Evolutionary conservation across 1,140 invertebrate genomes (phyloP), one percentile per base, ranked within the genome.

Genomic region (Orchesella cincta): DNA sequence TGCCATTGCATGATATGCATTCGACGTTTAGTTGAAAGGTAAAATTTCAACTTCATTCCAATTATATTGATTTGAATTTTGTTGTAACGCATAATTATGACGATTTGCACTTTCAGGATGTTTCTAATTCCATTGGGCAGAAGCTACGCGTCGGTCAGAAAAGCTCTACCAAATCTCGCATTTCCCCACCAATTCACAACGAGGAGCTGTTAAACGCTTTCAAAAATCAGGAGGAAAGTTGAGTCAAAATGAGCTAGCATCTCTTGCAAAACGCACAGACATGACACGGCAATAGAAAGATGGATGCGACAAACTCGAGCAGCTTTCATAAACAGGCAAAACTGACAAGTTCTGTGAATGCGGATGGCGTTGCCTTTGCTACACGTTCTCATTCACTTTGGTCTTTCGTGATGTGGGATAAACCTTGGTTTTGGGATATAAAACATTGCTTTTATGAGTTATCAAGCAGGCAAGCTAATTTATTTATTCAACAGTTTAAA

Each of bases 341-440:
- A 93, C 16, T 94, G 92, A 14, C 87, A 97, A 97, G 85, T 97
- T 97, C 85, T 93, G 92, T 83, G 95, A 97, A 87, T 94, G 92
- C 81, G 91, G 91, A 78, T 98, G 95, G 95, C 87, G 94, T 80
- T 95, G 92, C 85, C 86, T 91, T 1, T 98, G 96, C 87, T 98
- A 98, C 86, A 85, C 90, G 8, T 91, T 89, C 84, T 92, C 91
- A 70, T 97, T 97, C 85, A 86, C 90, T 20, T 97, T 92, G 87
- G 96, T 96, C 18, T 81, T 94, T 90, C 82, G 88, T 93, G 77
- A 86, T 98, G 33, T 97, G 94, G 93, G 91, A 96, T 85, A 98
- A 98, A 87, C 89, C 91, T 16, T 98, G 96, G 94, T 88, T 98
- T 79, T 97, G 93, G 94, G 91, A 97, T 83, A 95, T n/a, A 97